A percentile compares a stretch with the other conserved stretches of the same genome.
These are phyloP conservation scores for Brienomyrus longianalis DNA, from an alignment of 2,113 vertebrate species.

Conservation along the genomic window DNA sequence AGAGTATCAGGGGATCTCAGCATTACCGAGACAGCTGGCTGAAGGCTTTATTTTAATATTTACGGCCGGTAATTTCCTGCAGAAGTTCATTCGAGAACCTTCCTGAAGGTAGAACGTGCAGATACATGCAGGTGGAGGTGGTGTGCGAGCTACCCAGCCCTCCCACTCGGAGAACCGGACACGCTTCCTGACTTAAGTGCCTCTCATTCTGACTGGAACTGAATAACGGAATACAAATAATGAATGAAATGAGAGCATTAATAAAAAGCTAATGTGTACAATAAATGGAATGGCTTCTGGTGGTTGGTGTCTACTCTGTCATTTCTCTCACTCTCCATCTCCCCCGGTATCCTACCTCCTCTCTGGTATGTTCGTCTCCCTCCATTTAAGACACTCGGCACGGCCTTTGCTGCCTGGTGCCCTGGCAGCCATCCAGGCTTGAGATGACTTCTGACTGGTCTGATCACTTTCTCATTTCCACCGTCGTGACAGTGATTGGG, in stretches of 20 bases:
- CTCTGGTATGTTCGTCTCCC: neutral
- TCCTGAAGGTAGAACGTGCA: neutral
- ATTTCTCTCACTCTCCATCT: constrained; percentile 28
- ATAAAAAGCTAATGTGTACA: constrained; percentile 64
- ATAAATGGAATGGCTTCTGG: constrained; percentile 63
- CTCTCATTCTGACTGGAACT: constrained; percentile 8
- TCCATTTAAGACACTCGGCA: neutral
- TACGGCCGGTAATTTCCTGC: neutral
- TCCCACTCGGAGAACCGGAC: neutral
- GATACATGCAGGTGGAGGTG: neutral
- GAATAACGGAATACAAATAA: constrained; percentile 1
- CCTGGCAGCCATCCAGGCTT: neutral
- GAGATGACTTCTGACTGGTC: neutral
- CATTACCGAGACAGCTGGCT: neutral
- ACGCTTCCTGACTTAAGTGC: constrained; percentile 3
- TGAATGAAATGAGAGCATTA: constrained; percentile 38
- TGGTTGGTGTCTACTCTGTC: constrained; percentile 60
- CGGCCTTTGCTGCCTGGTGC: neutral
- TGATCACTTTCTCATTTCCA: neutral
- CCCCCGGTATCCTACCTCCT: neutral
- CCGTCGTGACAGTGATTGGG: neutral
- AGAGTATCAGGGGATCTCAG: neutral
- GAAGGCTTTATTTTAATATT: neutral
- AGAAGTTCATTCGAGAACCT: neutral
- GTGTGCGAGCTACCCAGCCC: neutral